Evolutionary conservation across 2,888 invertebrate genomes (phyloP), one percentile per base, ranked within the genome.

Genomic region (Danaus chrysippus): DNA sequence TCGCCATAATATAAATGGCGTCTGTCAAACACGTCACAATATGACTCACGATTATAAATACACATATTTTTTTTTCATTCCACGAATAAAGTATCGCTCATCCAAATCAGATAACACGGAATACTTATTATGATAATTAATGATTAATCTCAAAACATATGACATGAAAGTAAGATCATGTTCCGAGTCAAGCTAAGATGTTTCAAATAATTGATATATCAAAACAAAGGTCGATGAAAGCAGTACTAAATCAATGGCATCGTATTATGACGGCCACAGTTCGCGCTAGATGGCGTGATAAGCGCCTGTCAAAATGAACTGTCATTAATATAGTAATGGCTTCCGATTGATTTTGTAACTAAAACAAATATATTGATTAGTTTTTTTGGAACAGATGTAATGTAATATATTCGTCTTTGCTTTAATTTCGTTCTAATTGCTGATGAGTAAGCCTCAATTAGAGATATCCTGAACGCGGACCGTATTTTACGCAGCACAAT

Each of bases 81-180:
- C 68, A 60, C 64, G 23, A 64, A 61, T 75, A 76, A 79, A 76
- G 70, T 77, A 85, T 83, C 76, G 82, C 82, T 77, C 78, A 80
- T 75, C 78, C 79, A 76, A 79, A 88, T 88, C 88, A 84, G 87
- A 88, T 87, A 88, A 83, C 83, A 81, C 77, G 73, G 76, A 82
- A 83, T 83, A 79, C 76, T 75, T 75, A 78, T 81, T 82, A 80
- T 70, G 69, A 78, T 86, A 87, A 89, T 88, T 87, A 87, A 90
- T 90, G 88, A 86, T 85, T 82, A 82, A 83, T 87, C 83, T 79
- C 84, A 80, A 85, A 80, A 73, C 66, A 78, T 79, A 81, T 83
- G 90, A 88, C 90, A 88, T 87, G 90, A 87, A 87, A 87, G 85
- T 86, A 85, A 89, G 86, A 85, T 86, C 86, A 79, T 86, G 85